Percentiles rank a stretch among this genome's conserved stretches.
Evolutionary conservation across 1,140 invertebrate genomes (phyloP).

Genomic region (Pararge aegeria): DNA sequence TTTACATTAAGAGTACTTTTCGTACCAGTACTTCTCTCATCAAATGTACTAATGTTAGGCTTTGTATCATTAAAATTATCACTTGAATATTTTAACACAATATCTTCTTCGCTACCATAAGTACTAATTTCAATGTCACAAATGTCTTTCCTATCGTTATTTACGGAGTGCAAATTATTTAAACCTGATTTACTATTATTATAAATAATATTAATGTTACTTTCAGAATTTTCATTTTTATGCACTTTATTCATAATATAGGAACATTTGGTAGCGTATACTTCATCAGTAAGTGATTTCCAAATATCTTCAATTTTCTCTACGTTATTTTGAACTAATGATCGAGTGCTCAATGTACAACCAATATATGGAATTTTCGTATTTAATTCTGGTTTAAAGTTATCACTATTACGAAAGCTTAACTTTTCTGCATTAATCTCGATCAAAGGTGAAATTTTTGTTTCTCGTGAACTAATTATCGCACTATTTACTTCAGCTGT

Average conservation of each 20-base stretch:
- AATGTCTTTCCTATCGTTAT: not conserved
- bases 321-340: slow-evolving; percentile 34
- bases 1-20: slow-evolving; percentile 23
- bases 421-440: not conserved
- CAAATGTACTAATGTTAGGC: slow-evolving; percentile 34
- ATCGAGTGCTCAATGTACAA: slow-evolving; percentile 53
- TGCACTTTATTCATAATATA: slow-evolving; percentile 44
- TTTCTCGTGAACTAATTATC: not conserved
- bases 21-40: slow-evolving; percentile 21
- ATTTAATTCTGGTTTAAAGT: not conserved
- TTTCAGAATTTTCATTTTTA: slow-evolving; percentile 24
- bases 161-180: not conserved
- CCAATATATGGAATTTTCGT: slow-evolving; percentile 44
- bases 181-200: not conserved
- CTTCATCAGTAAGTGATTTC: slow-evolving; percentile 32
- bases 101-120: slow-evolving; percentile 31
- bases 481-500: not conserved
- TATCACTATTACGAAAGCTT: not conserved
- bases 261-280: slow-evolving; percentile 33
- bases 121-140: slow-evolving; percentile 20
- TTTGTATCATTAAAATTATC: slow-evolving; percentile 22
- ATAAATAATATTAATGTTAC: not conserved
- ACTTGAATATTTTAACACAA: slow-evolving; percentile 44
- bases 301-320: slow-evolving; percentile 43
- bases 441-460: not conserved